Percentiles rank a stretch among this genome's conserved stretches.
Conservation (phyloP, 2,113 vertebrate species). For the Ochotona princeps region DNA sequence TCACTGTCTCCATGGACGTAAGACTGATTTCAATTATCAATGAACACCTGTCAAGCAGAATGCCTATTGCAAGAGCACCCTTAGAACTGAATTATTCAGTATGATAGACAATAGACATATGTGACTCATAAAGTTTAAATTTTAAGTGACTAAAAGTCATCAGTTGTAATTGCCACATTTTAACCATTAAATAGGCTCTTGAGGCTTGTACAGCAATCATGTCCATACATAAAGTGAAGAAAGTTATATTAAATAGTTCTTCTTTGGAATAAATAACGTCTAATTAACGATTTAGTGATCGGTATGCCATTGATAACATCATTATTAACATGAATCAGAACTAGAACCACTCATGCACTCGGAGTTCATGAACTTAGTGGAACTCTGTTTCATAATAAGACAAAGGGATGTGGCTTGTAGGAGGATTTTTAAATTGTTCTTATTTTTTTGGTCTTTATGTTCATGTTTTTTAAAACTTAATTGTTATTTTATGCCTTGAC, state of each 20-base stretch:
- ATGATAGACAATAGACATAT: not conserved
- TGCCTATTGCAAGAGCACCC: accelerated
- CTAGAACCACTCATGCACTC: not conserved
- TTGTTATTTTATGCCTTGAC: constrained; percentile 54
- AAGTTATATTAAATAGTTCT: not conserved
- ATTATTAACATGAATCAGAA: not conserved
- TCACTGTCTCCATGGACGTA: not conserved
- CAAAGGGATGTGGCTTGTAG: not conserved
- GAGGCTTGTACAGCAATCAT: not conserved
- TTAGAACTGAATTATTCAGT: not conserved
- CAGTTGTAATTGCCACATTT: not conserved
- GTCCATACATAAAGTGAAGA: not conserved
- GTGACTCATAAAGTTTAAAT: not conserved
- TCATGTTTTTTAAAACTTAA: constrained; percentile 26
- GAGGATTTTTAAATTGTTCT: not conserved
- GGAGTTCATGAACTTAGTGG: not conserved
- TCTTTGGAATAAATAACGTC: not conserved
- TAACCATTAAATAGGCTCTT: not conserved
- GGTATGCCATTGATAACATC: not conserved
- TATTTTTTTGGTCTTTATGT: not conserved
- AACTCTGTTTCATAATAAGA: not conserved
- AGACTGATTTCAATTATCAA: not conserved
- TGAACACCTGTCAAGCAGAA: not conserved
- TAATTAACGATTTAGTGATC: not conserved
- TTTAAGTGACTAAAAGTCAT: not conserved